A percentile compares a stretch with the other conserved stretches of the same genome.
These are phyloP conservation scores for Caiman crocodilus DNA, from an alignment of 2,797 vertebrate species.

Conservation along the genomic window DNA sequence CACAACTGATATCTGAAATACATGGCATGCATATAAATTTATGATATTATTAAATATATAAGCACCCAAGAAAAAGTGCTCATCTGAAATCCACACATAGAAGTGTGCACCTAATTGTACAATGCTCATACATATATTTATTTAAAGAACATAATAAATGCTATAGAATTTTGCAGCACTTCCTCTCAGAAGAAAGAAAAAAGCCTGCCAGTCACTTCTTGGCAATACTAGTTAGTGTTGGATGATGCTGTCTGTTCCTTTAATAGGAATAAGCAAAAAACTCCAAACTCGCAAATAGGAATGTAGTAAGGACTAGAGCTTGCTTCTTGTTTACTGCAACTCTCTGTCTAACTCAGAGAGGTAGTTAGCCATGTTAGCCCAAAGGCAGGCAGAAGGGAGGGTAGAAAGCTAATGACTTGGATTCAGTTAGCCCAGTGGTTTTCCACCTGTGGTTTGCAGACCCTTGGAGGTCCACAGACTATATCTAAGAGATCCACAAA, in stretches of 20 bases:
- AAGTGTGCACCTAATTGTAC: not conserved
- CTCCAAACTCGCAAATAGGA: not conserved
- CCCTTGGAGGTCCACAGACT: too few relatives aligned
- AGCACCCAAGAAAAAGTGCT: not conserved
- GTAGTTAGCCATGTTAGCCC: too few relatives aligned
- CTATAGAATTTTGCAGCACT: not conserved
- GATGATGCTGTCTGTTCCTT: not conserved
- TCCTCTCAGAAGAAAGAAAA: not conserved
- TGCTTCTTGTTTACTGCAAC: not conserved
- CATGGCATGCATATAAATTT: not conserved
- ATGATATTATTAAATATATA: not conserved
- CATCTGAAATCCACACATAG: not conserved
- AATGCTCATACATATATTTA: too few relatives aligned
- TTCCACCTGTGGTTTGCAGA: too few relatives aligned
- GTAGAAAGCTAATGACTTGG: too few relatives aligned
- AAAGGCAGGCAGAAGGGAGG: too few relatives aligned
- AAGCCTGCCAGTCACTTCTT: not conserved
- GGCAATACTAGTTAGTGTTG: not conserved
- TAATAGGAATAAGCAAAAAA: not conserved
- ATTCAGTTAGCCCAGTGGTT: too few relatives aligned
- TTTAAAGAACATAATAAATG: too few relatives aligned
- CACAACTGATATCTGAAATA: not conserved
- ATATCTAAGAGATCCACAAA: too few relatives aligned
- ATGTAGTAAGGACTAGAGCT: not conserved
- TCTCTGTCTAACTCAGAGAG: too few relatives aligned